Conservation (phyloP, 1,140 invertebrate genomes). For the Orius insidiosus region DNA sequence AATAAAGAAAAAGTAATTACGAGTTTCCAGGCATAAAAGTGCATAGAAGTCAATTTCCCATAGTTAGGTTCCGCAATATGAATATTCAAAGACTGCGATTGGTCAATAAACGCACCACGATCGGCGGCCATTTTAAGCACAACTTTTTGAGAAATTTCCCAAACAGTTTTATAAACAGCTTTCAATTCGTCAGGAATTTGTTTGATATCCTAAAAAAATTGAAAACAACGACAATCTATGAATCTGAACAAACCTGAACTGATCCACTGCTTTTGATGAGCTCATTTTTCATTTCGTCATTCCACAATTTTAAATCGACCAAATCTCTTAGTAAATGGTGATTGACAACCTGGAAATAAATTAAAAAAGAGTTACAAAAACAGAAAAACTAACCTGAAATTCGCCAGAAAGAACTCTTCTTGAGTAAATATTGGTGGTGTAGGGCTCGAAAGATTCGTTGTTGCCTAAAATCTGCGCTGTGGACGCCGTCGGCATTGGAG, state of each 20-base stretch:
- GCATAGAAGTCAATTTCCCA: conserved; percentile 90
- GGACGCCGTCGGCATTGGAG: conserved; percentile 98
- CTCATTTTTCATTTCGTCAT: conserved; percentile 90
- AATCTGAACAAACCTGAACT: conserved; percentile 36
- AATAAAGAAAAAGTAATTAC: conserved; percentile 32
- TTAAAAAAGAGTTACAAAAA: background rate
- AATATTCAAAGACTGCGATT: conserved; percentile 94
- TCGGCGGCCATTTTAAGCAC: conserved; percentile 97
- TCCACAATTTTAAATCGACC: conserved; percentile 80
- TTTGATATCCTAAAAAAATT: conserved; percentile 54
- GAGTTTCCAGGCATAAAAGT: conserved; percentile 94
- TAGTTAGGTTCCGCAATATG: conserved; percentile 90
- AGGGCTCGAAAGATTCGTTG: conserved; percentile 96
- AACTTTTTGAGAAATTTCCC: conserved; percentile 93
- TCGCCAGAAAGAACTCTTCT: conserved; percentile 79
- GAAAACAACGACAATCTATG: conserved; percentile 5
- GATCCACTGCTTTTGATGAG: conserved; percentile 87
- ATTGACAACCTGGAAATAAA: conserved; percentile 63
- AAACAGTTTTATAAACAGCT: conserved; percentile 91
- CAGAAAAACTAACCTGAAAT: conserved; percentile 37
- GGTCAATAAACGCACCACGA: conserved; percentile 94
- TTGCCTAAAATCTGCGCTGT: conserved; percentile 98
- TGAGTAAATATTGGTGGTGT: conserved; percentile 94
- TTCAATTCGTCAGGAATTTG: conserved; percentile 79
- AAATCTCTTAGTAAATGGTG: conserved; percentile 89